Conservation (phyloP, 1,140 invertebrate species). For the Tetranychus cinnabarinus region DNA sequence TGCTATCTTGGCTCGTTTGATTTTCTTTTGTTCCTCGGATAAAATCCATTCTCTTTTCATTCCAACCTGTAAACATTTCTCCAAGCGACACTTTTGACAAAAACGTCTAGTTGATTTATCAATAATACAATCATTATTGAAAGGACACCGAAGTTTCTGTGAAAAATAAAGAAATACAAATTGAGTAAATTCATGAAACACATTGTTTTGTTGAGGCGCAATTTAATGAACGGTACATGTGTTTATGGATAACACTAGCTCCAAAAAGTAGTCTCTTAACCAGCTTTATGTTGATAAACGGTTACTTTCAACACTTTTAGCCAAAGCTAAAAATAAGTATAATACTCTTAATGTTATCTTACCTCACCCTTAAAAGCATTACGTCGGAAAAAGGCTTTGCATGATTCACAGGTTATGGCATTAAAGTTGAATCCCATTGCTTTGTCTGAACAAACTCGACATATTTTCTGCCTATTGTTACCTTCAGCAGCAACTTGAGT, state of each 20-base stretch:
- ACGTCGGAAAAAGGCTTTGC: slow-evolving; percentile 87
- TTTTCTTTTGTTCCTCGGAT: slow-evolving; percentile 61
- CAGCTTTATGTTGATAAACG: too few relatives aligned
- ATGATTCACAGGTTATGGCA: slow-evolving; percentile 89
- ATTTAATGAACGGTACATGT: too few relatives aligned
- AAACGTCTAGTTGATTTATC: slow-evolving; percentile 75
- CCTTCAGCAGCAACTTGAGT: too few relatives aligned
- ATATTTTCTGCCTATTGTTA: too few relatives aligned
- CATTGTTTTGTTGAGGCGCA: too few relatives aligned
- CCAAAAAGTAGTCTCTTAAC: too few relatives aligned
- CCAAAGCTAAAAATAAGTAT: too few relatives aligned
- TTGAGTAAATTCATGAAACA: not conserved
- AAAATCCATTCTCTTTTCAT: slow-evolving; percentile 92
- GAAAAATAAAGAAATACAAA: slow-evolving; percentile 9
- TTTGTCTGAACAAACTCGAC: slow-evolving; percentile 50
- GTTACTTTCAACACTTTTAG: too few relatives aligned
- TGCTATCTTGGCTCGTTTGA: slow-evolving; percentile 74
- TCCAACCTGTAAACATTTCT: slow-evolving; percentile 77
- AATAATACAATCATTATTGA: slow-evolving; percentile 73
- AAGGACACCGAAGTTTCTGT: slow-evolving; percentile 79
- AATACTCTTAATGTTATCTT: not conserved
- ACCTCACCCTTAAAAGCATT: slow-evolving; percentile 79
- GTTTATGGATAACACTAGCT: too few relatives aligned
- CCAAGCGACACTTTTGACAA: slow-evolving; percentile 80
- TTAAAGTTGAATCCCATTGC: slow-evolving; percentile 92